Evolutionary conservation across 2,113 vertebrate genomes (phyloP).

Genomic region (Diadophis punctatus): DNA sequence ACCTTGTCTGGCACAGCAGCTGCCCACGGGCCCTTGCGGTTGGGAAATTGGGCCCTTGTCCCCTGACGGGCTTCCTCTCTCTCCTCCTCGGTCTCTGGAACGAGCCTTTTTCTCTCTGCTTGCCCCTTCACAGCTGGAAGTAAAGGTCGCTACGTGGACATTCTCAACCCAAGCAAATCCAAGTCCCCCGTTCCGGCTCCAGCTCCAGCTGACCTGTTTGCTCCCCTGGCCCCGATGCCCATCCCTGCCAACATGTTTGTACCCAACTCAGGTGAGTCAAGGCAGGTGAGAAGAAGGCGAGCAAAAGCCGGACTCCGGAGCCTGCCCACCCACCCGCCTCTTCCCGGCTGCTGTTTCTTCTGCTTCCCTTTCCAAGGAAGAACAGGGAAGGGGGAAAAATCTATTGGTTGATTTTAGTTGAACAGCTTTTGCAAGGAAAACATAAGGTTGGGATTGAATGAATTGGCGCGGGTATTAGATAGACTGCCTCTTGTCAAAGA

Average conservation of each 20-base stretch:
- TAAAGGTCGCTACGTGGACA: slow-evolving; percentile 87
- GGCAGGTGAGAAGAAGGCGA: fast-evolving
- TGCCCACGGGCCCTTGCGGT: not conserved
- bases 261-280: slow-evolving; percentile 79
- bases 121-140: slow-evolving; percentile 63
- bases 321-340: not conserved
- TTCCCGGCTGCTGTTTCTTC: not conserved
- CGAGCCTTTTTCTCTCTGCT: not conserved
- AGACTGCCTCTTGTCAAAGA: not conserved
- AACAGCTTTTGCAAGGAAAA: not conserved
- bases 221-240: slow-evolving; percentile 90
- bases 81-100: not conserved
- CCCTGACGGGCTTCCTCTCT: not conserved
- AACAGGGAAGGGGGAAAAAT: not conserved
- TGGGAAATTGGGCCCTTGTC: not conserved
- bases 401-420: not conserved
- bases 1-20: not conserved
- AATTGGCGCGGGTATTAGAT: not conserved
- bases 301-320: not conserved
- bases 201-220: slow-evolving; percentile 86
- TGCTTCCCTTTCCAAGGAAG: not conserved
- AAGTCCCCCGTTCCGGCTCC: slow-evolving; percentile 68
- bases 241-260: slow-evolving; percentile 84
- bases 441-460: too few species aligned
- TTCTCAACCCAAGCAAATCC: slow-evolving; percentile 82